A percentile compares a stretch with the other conserved stretches of the same genome.
These are phyloP conservation scores for Diplazon laetatorius DNA, from an alignment of 2,888 invertebrate genomes.

Conservation along the genomic window DNA sequence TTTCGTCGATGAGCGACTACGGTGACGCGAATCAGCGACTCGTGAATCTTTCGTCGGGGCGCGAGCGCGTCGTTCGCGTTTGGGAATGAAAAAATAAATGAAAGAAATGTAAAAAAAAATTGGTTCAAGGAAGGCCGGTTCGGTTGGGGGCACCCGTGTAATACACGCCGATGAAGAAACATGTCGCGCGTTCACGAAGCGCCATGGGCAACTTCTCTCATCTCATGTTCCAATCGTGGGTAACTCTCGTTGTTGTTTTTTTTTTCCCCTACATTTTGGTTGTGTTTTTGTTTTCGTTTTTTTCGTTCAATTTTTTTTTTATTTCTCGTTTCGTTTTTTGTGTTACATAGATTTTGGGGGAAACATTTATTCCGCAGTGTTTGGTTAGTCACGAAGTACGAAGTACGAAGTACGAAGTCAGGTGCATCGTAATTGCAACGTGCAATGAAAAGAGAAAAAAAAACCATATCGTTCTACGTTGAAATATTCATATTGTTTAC, in stretches of 20 bases:
- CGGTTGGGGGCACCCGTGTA: conserved; percentile 57
- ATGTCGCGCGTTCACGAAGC: conserved; percentile 61
- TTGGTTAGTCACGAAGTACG: too few species aligned
- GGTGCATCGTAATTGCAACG: conserved; percentile 38
- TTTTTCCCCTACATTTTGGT: too few species aligned
- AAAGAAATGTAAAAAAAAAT: too few species aligned
- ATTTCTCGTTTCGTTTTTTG: too few species aligned
- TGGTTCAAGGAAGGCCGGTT: conserved; percentile 65
- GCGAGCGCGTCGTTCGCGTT: conserved; percentile 26
- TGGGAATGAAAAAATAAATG: too few species aligned
- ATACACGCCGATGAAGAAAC: conserved; percentile 58
- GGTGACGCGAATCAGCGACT: too few species aligned
- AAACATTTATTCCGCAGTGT: too few species aligned
- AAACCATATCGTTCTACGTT: conserved; percentile 15
- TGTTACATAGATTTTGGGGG: too few species aligned
- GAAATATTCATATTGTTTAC: conserved; percentile 2
- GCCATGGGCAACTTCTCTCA: conserved; percentile 66
- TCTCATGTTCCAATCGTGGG: conserved; percentile 49
- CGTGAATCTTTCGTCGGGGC: too few species aligned
- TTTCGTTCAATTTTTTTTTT: conserved; percentile 1
- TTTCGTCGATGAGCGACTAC: too few species aligned
- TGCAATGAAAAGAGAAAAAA: too few species aligned
- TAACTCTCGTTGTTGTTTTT: conserved; percentile 41
- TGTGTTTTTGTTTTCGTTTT: conserved; percentile 21
- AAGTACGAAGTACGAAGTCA: conserved; percentile 35